Base-by-base conservation (phyloP, 2,797 vertebrate species). In the Sphenodon punctatus region DNA sequence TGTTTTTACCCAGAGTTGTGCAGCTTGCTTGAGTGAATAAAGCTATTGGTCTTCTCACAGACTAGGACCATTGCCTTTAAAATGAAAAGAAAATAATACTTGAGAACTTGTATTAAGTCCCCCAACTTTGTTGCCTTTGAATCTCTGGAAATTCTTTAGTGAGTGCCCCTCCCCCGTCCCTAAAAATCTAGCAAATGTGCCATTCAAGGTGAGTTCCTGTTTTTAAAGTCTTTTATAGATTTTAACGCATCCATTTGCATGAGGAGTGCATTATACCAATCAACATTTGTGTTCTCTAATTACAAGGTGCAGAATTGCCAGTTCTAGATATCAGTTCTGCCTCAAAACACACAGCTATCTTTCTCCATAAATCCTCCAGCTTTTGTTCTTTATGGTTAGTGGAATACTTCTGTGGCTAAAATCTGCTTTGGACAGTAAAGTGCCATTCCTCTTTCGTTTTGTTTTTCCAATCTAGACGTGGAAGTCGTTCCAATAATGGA, bases 171-270 rank as follows among this genome's bases (percentile, higher is more conserved):
- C n/a, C n/a, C n/a, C n/a, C n/a, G 88, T 86, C 85, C 82, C 88
- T 53, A 30, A 53, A 17, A 93, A 89, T 59, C 75, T 86, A 84
- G 89, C 67, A 91, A 90, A 91, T 89, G 82, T 80, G 87, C 87
- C 89, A 88, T 92, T 87, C 91, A 91, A 88, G 85, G 87, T 60
- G 88, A 83, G 85, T 80, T 83, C 88, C 91, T 92, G 87, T 84
- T 84, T 91, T 89, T 91, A 93, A 92, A 90, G 85, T 88, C 92
- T 91, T 89, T 84, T 88, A 91, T 80, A 88, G 80, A 80, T 70
- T 81, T 88, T 92, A 91, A 92, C 89, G 84, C 77, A 91, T 91
- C 91, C 94, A 88, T 91, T 93, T 93, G 90, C 85, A 92, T 88
- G 91, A 84, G 80, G 87, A 88, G 88, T 87, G 83, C 90, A 92